Base-by-base conservation (phyloP, 2,113 vertebrate species). In the Mystacornis crossleyi region DNA sequence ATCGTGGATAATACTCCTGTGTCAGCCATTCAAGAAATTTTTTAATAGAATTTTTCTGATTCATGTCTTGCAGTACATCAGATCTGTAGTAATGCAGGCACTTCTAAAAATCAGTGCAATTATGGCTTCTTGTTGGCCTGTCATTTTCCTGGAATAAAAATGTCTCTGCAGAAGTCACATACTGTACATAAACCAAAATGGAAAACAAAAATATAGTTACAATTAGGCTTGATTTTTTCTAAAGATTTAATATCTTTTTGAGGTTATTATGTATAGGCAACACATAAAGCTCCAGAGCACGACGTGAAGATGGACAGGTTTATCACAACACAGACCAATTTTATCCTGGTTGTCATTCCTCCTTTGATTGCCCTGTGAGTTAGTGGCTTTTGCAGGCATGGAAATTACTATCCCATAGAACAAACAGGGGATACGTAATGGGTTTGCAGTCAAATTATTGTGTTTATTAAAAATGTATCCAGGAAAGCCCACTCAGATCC, bases 11-110 rank as follows among this genome's bases (percentile, higher is more conserved):
- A 99, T 99, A 99, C 98, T 98, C 98, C 97, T 97, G 98, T 99
- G 98, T 99, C 99, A 98, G 98, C 98, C 97, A 97, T 98, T 99
- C 98, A 99, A 98, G 98, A 98, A 98, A 97, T 98, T 94, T 99
- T 99, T 99, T 99, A 99, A 99, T 99, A 99, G 99, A 99, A 99
- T 99, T 99, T 99, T 99, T 98, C 99, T 98, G 99, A 99, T 99
- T 99, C 98, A 98, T 98, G 98, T 98, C 98, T 99, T 92, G 95
- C 97, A 93, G 98, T 98, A 98, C 98, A 99, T 99, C 98, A 99
- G 99, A 98, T 98, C 98, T 97, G 98, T 98, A 98, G 98, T 98
- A 98, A 98, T 98, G 98, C 97, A 97, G 94, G 98, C 98, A 98
- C 99, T 99, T 98, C 98, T 96, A 98, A 98, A 99, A 99, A 99